Evolutionary conservation across 2,888 invertebrate species (phyloP).

Genomic region (Megalurothrips usitatus): DNA sequence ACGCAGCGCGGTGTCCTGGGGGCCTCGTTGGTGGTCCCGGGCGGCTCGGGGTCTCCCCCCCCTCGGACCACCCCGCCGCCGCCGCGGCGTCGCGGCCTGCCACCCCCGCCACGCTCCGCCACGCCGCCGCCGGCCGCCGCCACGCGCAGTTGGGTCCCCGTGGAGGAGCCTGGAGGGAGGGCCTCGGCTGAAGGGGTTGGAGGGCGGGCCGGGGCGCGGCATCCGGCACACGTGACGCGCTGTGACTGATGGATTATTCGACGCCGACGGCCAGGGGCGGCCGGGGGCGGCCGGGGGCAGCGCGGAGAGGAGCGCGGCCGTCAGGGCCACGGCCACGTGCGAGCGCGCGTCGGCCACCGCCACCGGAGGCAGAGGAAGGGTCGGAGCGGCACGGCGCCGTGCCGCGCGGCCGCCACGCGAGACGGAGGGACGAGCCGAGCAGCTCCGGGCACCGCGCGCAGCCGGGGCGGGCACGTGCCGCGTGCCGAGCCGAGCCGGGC

Average conservation of each 20-base stretch:
- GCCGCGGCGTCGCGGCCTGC: background rate
- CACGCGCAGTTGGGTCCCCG: background rate
- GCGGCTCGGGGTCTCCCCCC: too few species aligned
- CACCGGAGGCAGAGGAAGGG: too few species aligned
- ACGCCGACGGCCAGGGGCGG: too few species aligned
- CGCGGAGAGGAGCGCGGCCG: too few species aligned
- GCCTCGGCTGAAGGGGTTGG: background rate
- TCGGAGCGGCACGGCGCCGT: background rate
- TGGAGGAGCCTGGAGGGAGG: background rate
- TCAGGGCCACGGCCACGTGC: too few species aligned
- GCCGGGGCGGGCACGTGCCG: background rate
- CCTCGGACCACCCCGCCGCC: background rate
- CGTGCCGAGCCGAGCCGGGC: background rate
- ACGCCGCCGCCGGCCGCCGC: conserved; percentile 42
- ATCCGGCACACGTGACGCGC: background rate
- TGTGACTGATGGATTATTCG: conserved; percentile 19
- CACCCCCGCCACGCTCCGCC: conserved; percentile 46
- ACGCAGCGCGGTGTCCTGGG: too few species aligned
- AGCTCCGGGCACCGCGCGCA: too few species aligned
- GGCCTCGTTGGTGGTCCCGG: too few species aligned
- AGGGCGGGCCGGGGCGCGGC: background rate
- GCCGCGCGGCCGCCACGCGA: background rate
- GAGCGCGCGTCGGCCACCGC: too few species aligned
- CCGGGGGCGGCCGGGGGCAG: too few species aligned
- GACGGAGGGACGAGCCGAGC: background rate